Base-by-base conservation (phyloP, 2,797 vertebrate genomes). In the Manis javanica region DNA sequence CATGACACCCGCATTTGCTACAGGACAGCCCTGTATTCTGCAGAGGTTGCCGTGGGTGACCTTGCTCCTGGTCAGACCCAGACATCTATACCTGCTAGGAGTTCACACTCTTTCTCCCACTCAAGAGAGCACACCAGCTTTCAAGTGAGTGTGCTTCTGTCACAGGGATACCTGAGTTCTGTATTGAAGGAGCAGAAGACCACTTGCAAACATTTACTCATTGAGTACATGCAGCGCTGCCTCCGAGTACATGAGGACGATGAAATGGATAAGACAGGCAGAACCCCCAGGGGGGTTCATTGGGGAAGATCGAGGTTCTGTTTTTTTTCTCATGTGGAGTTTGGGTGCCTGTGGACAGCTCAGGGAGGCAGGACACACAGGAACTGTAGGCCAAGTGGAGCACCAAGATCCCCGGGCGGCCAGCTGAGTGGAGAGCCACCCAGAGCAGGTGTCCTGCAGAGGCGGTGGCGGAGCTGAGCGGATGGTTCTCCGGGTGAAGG, bases 61-160 rank as follows among this genome's bases (percentile, higher is more conserved):
- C 51, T 57, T 2, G 3, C 26, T 51, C 23, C 49, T 9, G 31
- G 31, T 55, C n/a, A 7, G 23, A 79, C 81, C 84, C 26, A 16
- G 8, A 0, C 26, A 4, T 24, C 59, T 26, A 5, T 7, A 7
- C 18, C 31, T 49, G 66, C 21, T 13, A 16, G 39, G 34, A 51
- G 42, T 51, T 59, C 39, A 1, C 0, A 12, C 39, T 21, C 71
- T 19, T 37, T 57, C 37, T 59, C 69, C 49, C 59, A 46, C 39
- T 53, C 23, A 16, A 21, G 79, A 66, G 34, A 31, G 51, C 14
- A 5, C 5, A 11, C 26, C 2, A 1, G 12, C 1, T 0, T 39
- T 66, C 61, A 4, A 57, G 34, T 0, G 14, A 31, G 24, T 21
- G 9, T 15, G 61, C 34, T 87, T 29, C 34, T 64, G 1, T 37